Evolutionary conservation across 2,113 vertebrate species (phyloP).

Genomic region (Cololabis saira): DNA sequence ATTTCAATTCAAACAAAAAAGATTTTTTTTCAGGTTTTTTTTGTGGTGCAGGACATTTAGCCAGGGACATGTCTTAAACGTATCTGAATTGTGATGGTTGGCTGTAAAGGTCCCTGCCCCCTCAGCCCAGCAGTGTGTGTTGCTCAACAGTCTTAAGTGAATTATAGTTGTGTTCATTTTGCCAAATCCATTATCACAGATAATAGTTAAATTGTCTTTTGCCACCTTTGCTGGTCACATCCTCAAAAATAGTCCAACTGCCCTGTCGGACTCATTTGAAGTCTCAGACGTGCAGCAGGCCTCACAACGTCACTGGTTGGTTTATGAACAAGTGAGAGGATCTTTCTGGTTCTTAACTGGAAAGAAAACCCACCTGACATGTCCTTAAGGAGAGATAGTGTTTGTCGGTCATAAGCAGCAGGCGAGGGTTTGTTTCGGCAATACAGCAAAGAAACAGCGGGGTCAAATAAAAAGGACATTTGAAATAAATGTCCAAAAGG

Average conservation of each 20-base stretch:
- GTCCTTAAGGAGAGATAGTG: too few relatives aligned
- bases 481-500: conserved; percentile 5
- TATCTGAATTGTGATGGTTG: conserved; percentile 11
- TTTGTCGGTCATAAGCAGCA: too few relatives aligned
- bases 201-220: conserved; percentile 66
- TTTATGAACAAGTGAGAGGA: neutral
- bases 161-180: conserved; percentile 81
- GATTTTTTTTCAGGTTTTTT: neutral
- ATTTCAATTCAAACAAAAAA: too few relatives aligned
- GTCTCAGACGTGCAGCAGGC: neutral
- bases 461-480: neutral
- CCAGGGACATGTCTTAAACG: conserved; percentile 53
- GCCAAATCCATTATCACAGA: conserved; percentile 78
- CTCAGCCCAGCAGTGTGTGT: conserved; percentile 36
- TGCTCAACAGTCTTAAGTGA: conserved; percentile 69
- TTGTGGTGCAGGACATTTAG: conserved; percentile 32
- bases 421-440: too few relatives aligned
- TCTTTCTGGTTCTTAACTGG: neutral
- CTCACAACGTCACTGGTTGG: neutral
- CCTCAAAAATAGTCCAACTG: conserved; percentile 12
- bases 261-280: neutral
- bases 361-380: too few relatives aligned
- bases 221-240: conserved; percentile 21
- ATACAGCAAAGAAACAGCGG: neutral
- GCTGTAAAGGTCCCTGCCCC: conserved; percentile 10